Percentiles rank a stretch among this genome's conserved stretches.
Conservation (phyloP, 92 coral and sea anemone species). For the Epizoanthus fatuus region DNA sequence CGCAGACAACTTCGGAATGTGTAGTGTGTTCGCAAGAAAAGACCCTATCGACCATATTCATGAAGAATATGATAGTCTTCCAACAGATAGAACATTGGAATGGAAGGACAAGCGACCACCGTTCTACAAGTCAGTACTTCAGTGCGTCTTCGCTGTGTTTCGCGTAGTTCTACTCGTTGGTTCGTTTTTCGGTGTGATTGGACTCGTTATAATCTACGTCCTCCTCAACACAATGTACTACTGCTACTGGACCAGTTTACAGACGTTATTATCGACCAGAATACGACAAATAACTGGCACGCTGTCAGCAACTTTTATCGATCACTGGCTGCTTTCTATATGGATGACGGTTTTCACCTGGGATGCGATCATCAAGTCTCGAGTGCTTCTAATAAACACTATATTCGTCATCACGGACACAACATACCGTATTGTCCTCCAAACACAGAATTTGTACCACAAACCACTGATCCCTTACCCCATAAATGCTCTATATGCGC, state of each 20-base stretch:
- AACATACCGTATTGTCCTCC: slow-evolving; percentile 18
- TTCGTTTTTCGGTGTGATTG: not conserved
- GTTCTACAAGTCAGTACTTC: slow-evolving; percentile 10
- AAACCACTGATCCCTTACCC: not conserved
- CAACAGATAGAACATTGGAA: not conserved
- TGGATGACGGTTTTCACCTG: slow-evolving; percentile 28
- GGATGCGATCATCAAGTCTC: not conserved
- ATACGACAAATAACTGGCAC: not conserved
- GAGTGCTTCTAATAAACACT: not conserved
- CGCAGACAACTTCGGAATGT: not conserved
- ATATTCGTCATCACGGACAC: not conserved
- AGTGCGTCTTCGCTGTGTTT: not conserved
- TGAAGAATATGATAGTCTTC: not conserved
- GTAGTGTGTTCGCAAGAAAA: slow-evolving; percentile 15
- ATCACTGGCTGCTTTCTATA: slow-evolving; percentile 27
- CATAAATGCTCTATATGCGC: not conserved
- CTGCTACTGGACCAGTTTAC: slow-evolving; percentile 28
- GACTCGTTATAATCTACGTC: slow-evolving; percentile 6
- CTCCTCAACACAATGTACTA: slow-evolving; percentile 8
- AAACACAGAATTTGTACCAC: not conserved
- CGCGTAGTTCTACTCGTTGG: slow-evolving; percentile 5
- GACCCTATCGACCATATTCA: slow-evolving; percentile 8
- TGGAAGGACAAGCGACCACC: not conserved
- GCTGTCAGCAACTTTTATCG: not conserved
- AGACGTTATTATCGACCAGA: not conserved